A percentile compares a stretch with the other conserved stretches of the same genome.
These are phyloP conservation scores for Odocoileus hemionus DNA, from an alignment of 2,113 vertebrate species.

Conservation along the genomic window DNA sequence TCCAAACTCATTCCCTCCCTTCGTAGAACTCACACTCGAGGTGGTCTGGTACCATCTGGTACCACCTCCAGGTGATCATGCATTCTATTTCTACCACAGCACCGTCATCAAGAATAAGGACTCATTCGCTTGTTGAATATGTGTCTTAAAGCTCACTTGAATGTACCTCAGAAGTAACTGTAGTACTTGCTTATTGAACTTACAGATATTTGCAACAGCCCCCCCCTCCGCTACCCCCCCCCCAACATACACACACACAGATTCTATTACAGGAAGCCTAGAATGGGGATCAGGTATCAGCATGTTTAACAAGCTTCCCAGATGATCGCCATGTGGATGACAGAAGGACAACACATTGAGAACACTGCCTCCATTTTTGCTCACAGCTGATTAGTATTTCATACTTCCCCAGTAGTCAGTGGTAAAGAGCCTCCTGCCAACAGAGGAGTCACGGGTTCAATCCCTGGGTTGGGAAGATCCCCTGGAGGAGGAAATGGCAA, in stretches of 20 bases:
- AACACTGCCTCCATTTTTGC: not conserved
- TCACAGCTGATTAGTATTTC: not conserved
- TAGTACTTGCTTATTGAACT: not conserved
- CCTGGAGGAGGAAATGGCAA: not conserved
- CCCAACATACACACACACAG: fast-evolving
- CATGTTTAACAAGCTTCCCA: not conserved
- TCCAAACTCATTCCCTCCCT: not conserved
- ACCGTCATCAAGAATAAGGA: not conserved
- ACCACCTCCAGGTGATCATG: not conserved
- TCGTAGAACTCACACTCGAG: not conserved
- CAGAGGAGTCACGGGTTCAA: not conserved
- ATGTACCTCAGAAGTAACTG: not conserved
- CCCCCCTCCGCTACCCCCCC: too few relatives aligned
- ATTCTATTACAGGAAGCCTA: not conserved
- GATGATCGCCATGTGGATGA: not conserved
- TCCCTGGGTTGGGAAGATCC: not conserved
- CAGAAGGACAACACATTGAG: not conserved
- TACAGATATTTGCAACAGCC: not conserved
- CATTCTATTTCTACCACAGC: not conserved
- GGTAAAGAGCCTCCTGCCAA: not conserved
- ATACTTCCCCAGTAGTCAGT: not conserved
- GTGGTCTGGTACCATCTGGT: not conserved
- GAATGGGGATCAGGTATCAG: not conserved
- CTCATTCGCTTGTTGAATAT: not conserved
- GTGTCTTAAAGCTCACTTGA: not conserved